Evolutionary conservation across 2,797 vertebrate genomes (phyloP).

Genomic region (Parauchenoglanis punctatus): DNA sequence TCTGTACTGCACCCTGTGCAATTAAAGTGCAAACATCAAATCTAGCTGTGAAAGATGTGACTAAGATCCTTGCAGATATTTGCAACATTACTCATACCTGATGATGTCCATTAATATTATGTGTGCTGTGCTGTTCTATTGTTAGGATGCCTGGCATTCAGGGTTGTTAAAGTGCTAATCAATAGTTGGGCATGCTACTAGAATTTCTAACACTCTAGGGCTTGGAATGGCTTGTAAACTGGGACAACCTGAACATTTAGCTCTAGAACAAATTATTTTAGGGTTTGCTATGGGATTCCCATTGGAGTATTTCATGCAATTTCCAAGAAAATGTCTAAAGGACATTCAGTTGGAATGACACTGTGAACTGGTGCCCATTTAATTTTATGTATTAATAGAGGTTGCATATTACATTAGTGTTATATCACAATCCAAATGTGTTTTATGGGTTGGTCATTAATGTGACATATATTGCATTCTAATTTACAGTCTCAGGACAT

Average conservation of each 20-base stretch:
- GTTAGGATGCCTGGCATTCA: background rate
- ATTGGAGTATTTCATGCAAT: background rate
- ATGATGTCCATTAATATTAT: conserved; percentile 23
- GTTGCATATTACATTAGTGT: background rate
- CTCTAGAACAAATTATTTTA: background rate
- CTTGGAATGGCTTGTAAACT: background rate
- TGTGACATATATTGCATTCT: background rate
- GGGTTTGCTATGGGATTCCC: background rate
- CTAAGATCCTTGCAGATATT: conserved; percentile 27
- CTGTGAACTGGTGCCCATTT: background rate
- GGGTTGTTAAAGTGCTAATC: conserved; percentile 31
- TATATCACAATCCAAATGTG: background rate
- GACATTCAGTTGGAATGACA: background rate
- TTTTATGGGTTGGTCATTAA: background rate
- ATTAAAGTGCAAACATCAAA: conserved; percentile 24
- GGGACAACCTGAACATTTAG: background rate
- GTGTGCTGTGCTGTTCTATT: conserved; percentile 40
- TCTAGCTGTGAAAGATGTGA: background rate
- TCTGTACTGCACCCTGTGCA: background rate
- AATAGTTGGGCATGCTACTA: background rate
- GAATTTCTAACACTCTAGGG: background rate
- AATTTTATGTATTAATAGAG: background rate
- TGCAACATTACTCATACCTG: conserved; percentile 40
- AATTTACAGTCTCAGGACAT: background rate
- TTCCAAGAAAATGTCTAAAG: background rate